Evolutionary conservation across 2,888 invertebrate species (phyloP), one percentile per base, ranked within the genome.

Genomic region (Drosophila cognata): DNA sequence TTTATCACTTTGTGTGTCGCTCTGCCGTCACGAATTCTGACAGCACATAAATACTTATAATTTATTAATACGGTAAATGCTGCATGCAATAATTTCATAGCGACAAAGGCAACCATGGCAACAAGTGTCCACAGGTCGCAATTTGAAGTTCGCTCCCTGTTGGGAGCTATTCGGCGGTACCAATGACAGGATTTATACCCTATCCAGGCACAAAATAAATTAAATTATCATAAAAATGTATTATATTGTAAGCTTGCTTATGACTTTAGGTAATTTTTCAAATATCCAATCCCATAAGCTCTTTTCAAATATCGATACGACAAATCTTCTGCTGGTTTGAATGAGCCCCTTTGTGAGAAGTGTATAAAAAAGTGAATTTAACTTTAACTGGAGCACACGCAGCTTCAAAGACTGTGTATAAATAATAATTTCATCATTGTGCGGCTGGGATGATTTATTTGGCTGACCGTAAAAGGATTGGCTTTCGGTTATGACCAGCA

Each of bases 1-100:
- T 92, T 93, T 93, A 92, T 92, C 92, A 92, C 92, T 92, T 92
- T 92, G 92, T 93, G 92, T 91, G 92, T 91, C 93, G 92, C 92
- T 92, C 92, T 89, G 90, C 90, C 85, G 85, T 85, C 90, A 84
- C 85, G 90, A 88, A 90, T 85, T 86, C 81, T 91, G 92, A 92
- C 92, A 92, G 92, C 91, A 91, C 92, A 92, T 91, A 92, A 92
- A 92, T 92, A 92, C 92, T 91, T 88, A 91, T 92, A 92, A 91
- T 91, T 91, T 91, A 91, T 92, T 91, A 91, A 87, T 87, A 87
- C 87, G 87, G 89, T 88, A 89, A 88, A 89, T 90, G 90, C 83
- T 90, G 91, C 91, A 90, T 88, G 91, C 88, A 90, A 87, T 89
- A 88, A 90, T 89, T 90, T 89, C 81, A 77, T 77, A 79, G 87